Evolutionary conservation across 2,888 invertebrate species (phyloP), one percentile per base, ranked within the genome.

Genomic region (Sepioteuthis lessoniana): DNA sequence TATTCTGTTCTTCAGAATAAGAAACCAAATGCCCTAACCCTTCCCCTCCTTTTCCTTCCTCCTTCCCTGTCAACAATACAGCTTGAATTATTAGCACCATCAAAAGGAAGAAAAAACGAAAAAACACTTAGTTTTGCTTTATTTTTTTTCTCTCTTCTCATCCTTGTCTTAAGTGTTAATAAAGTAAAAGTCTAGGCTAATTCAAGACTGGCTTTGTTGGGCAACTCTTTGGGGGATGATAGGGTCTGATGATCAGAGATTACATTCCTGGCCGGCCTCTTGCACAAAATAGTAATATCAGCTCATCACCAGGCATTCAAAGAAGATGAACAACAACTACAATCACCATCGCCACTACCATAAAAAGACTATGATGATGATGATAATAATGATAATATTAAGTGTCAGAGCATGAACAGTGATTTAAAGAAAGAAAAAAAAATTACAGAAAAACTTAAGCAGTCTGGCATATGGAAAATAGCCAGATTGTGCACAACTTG

Each of bases 11-110:
- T n/a, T 76, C 35, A 76, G 76, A 76, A 76, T 76, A 76, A 76
- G 76, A 76, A 76, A 35, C n/a, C n/a, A n/a, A n/a, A 76, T 76
- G n/a, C 76, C 55, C 55, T 55, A 55, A 55, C 55, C 42, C 42
- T 76, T 76, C n/a, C 76, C 76, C n/a, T 76, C 76, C n/a, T 76
- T 35, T 76, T 76, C n/a, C 76, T 76, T 76, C 76, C 76, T 76
- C n/a, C 16, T 76, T 76, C 76, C 76, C 76, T n/a, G n/a, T 76
- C 76, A 76, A 76, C 76, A 76, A 16, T 76, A 35, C 76, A 76
- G n/a, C n/a, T 76, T 76, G 76, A 76, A 76, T 76, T 76, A 76
- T 76, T 76, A 76, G 76, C 16, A 76, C 76, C 35, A 76, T n/a
- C 21, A 55, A 28, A 55, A 42, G 7, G 42, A 42, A 42, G 42